These are phyloP conservation scores for Naso thynnoides DNA, from an alignment of 2,797 vertebrate genomes.

Conservation along the genomic window DNA sequence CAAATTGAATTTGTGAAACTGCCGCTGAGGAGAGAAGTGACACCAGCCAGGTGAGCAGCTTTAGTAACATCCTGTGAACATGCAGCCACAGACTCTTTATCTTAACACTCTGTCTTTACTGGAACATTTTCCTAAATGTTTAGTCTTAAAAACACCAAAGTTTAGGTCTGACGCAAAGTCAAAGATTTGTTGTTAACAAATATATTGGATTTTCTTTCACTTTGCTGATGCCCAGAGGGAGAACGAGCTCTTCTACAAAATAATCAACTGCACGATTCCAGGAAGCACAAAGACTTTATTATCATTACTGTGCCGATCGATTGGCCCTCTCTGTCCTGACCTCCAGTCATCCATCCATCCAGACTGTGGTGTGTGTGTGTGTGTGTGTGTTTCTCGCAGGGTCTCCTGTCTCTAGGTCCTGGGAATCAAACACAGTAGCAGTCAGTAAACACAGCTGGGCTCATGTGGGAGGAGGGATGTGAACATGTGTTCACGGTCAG, in stretches of 20 bases:
- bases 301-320: constrained; percentile 43
- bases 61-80: not conserved
- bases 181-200: not conserved
- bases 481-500: constrained; percentile 36
- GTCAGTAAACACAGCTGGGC: constrained; percentile 67
- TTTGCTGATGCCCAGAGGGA: constrained; percentile 6
- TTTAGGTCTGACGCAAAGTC: not conserved
- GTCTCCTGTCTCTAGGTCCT: constrained; percentile 63
- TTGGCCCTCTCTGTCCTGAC: constrained; percentile 33
- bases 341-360: constrained; percentile 26
- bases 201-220: not conserved
- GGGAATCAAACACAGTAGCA: constrained; percentile 67
- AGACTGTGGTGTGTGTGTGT: not conserved
- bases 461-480: constrained; percentile 32
- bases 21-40: constrained; percentile 16
- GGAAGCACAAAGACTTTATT: constrained; percentile 52
- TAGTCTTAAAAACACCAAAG: too few relatives aligned
- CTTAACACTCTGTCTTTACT: constrained; percentile 9
- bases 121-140: constrained; percentile 9
- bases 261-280: constrained; percentile 16
- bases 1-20: constrained; percentile 10
- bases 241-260: constrained; percentile 23
- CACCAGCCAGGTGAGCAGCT: not conserved
- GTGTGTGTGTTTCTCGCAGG: constrained; percentile 56
- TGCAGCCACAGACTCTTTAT: constrained; percentile 1